These are phyloP conservation scores for Halichoeres trimaculatus DNA, from an alignment of 2,113 vertebrate species.

Conservation along the genomic window DNA sequence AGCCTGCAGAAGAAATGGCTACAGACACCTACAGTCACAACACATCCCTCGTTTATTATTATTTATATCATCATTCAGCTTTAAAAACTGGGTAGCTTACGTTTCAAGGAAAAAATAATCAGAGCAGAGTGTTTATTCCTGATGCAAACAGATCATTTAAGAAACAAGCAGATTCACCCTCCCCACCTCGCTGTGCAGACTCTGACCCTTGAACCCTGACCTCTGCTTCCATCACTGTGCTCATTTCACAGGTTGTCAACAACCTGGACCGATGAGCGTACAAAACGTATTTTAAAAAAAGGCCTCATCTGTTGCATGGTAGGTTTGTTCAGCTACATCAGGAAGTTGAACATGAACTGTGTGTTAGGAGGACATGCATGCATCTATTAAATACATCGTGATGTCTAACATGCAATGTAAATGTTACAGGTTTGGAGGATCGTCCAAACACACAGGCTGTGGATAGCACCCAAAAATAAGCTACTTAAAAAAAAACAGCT, in stretches of 20 bases:
- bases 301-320: constrained; percentile 29
- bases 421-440: constrained; percentile 48
- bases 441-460: constrained; percentile 51
- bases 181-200: constrained; percentile 48
- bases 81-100: constrained; percentile 53
- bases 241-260: constrained; percentile 70
- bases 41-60: constrained; percentile 37
- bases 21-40: constrained; percentile 41
- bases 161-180: constrained; percentile 52
- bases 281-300: constrained; percentile 37
- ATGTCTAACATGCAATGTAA: constrained; percentile 69
- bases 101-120: constrained; percentile 23
- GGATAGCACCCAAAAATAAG: constrained; percentile 63
- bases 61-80: constrained; percentile 61
- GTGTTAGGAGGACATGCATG: constrained; percentile 58
- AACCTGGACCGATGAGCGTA: constrained; percentile 55
- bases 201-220: constrained; percentile 76
- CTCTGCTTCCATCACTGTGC: constrained; percentile 61
- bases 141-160: constrained; percentile 62
- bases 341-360: constrained; percentile 14
- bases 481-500: constrained; percentile 62
- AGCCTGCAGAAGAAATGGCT: constrained; percentile 50
- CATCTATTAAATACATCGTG: constrained; percentile 49
- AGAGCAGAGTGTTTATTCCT: constrained; percentile 52
- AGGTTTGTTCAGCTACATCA: constrained; percentile 21